Conservation (phyloP, 2,113 vertebrate species). For the Cathartes aura region DNA sequence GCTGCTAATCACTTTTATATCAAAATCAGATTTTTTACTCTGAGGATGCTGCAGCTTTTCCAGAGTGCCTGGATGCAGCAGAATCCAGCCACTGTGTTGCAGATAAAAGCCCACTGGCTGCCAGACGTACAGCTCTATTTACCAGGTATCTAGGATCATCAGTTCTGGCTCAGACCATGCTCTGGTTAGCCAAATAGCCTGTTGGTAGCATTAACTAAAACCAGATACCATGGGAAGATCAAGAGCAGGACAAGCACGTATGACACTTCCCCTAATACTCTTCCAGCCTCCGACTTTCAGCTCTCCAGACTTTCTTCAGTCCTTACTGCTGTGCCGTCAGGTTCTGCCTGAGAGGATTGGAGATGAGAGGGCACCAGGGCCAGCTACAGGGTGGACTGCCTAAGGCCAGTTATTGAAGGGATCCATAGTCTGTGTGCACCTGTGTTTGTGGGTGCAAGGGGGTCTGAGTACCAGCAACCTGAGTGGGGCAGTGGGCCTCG, state of each 20-base stretch:
- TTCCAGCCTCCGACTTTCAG: neutral
- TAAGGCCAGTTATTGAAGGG: neutral
- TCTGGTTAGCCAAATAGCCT: neutral
- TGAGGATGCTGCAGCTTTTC: neutral
- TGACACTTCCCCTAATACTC: neutral
- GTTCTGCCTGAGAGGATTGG: neutral
- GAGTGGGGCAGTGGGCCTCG: neutral
- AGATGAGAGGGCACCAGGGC: neutral
- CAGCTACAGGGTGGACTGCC: neutral
- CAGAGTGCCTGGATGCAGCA: neutral
- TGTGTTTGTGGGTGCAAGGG: neutral
- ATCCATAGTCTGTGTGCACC: rapidly evolving
- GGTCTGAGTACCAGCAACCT: neutral
- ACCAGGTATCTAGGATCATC: neutral
- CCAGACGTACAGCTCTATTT: neutral
- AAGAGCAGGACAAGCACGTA: neutral
- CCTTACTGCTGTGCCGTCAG: neutral
- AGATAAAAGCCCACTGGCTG: neutral
- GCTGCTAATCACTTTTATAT: neutral
- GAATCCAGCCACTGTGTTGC: neutral
- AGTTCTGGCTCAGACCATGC: neutral
- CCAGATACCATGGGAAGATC: neutral
- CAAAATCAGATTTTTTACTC: neutral
- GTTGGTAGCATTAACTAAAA: neutral
- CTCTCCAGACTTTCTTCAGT: neutral